A percentile compares a stretch with the other conserved stretches of the same genome.
These are phyloP conservation scores for Scaptomyza polygonia DNA, from an alignment of 2,888 invertebrate genomes.

Conservation along the genomic window DNA sequence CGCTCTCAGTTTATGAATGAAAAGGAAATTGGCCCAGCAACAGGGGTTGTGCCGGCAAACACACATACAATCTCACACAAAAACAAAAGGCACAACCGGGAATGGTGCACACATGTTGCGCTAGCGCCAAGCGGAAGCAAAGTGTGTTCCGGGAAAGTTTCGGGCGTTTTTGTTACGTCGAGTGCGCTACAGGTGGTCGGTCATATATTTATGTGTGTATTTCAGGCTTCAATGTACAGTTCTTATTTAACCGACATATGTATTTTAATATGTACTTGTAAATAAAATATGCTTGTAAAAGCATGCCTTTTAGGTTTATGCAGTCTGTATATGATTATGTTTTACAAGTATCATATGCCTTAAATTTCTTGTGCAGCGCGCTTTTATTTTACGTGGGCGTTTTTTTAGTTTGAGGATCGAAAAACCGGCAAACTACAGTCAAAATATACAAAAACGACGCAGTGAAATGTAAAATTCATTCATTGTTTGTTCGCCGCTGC, in stretches of 20 bases:
- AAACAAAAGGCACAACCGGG: conserved; percentile 10
- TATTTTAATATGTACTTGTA: conserved; percentile 1
- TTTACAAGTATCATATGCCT: conserved; percentile 19
- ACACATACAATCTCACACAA: conserved; percentile 14
- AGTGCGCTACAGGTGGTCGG: conserved; percentile 49
- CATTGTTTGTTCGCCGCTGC: conserved; percentile 37
- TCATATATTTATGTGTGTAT: not conserved
- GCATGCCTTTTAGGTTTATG: not conserved
- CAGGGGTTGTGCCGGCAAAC: conserved; percentile 46
- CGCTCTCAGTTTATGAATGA: conserved; percentile 46
- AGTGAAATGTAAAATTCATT: conserved; percentile 69
- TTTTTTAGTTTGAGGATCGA: conserved; percentile 53
- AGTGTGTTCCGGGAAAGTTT: conserved; percentile 49
- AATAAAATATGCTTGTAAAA: not conserved
- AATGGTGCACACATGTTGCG: conserved; percentile 69
- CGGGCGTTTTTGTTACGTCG: conserved; percentile 28
- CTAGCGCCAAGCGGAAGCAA: conserved; percentile 63
- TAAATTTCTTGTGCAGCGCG: conserved; percentile 30
- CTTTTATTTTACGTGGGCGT: conserved; percentile 56
- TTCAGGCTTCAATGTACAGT: not conserved
- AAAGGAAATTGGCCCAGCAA: conserved; percentile 32
- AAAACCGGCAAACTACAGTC: conserved; percentile 55
- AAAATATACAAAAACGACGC: conserved; percentile 49
- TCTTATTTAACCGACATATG: not conserved
- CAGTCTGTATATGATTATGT: not conserved